phyloP scores from a whole-genome alignment of 2,797 vertebrate species.

The Lateolabrax maculatus region DNA sequence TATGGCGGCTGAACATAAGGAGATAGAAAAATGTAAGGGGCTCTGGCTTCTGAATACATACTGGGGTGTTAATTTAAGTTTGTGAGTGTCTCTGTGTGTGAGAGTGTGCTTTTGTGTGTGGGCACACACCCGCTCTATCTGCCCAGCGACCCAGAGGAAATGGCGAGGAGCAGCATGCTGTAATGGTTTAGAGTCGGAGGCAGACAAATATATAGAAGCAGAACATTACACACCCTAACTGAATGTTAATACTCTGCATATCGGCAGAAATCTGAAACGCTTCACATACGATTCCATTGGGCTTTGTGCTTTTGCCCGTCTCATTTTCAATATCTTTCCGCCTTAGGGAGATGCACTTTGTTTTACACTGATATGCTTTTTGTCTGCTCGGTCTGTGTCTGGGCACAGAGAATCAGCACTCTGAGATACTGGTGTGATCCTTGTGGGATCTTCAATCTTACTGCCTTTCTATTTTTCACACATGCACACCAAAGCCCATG shows the following conservation, averaged over 20 bases:
- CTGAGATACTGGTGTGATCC: slow-evolving; percentile 46
- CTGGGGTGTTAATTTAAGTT: slow-evolving; percentile 49
- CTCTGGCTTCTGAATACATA: slow-evolving; percentile 28
- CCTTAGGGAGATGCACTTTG: slow-evolving; percentile 74
- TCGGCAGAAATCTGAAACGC: slow-evolving; percentile 79
- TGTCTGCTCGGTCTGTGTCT: slow-evolving; percentile 70
- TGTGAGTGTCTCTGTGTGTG: slow-evolving; percentile 29
- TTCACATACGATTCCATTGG: slow-evolving; percentile 72
- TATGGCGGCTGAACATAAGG: background rate
- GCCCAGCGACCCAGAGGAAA: slow-evolving; percentile 63
- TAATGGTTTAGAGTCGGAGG: slow-evolving; percentile 59
- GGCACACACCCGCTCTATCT: slow-evolving; percentile 36
- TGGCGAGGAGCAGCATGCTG: slow-evolving; percentile 42
- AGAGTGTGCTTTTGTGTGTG: slow-evolving; percentile 23
- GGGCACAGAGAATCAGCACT: slow-evolving; percentile 52
- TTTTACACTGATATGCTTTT: slow-evolving; percentile 80
- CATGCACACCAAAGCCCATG: slow-evolving; percentile 2
- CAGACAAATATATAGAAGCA: slow-evolving; percentile 66
- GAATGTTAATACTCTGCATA: slow-evolving; percentile 80
- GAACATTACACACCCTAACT: slow-evolving; percentile 71
- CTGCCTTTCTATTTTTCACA: slow-evolving; percentile 23
- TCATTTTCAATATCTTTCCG: slow-evolving; percentile 79
- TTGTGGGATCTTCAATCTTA: slow-evolving; percentile 49
- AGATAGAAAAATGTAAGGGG: slow-evolving; percentile 22
- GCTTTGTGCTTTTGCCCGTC: slow-evolving; percentile 70